A percentile compares a stretch with the other conserved stretches of the same genome.
Conservation (phyloP, 2,113 vertebrate species). For the Abramis brama region DNA sequence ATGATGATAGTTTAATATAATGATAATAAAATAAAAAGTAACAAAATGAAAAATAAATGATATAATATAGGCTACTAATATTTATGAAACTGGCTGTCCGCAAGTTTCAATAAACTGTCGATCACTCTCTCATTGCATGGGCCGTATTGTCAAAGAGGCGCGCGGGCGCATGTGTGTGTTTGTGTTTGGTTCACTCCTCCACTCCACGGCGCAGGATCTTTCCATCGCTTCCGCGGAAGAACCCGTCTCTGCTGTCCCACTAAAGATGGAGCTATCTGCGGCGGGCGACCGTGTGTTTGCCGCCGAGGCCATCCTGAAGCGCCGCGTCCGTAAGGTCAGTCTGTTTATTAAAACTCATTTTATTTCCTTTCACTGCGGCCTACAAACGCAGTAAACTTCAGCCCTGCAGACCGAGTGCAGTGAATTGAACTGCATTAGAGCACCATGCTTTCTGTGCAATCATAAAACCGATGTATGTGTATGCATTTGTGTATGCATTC, state of each 20-base stretch:
- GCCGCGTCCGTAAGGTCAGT: conserved; percentile 91
- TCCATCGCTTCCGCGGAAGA: conserved; percentile 31
- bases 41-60: background rate
- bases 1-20: background rate
- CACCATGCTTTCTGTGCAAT: background rate
- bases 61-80: no score
- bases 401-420: background rate
- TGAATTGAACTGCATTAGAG: conserved; percentile 17
- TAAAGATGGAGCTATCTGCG: conserved; percentile 92
- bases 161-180: background rate
- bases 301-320: conserved; percentile 93
- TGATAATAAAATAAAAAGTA: background rate
- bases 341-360: background rate
- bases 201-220: conserved; percentile 37
- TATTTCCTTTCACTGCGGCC: conserved; percentile 41
- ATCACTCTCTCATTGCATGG: background rate
- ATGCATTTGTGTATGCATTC: background rate
- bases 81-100: no score
- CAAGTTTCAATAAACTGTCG: background rate
- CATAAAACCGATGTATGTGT: background rate
- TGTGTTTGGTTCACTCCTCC: conserved; percentile 25
- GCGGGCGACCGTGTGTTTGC: conserved; percentile 93
- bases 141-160: background rate
- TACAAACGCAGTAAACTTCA: conserved; percentile 51
- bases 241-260: conserved; percentile 34